These are phyloP conservation scores for Isotomurus palustris DNA, from an alignment of 2,888 invertebrate genomes.

Conservation along the genomic window DNA sequence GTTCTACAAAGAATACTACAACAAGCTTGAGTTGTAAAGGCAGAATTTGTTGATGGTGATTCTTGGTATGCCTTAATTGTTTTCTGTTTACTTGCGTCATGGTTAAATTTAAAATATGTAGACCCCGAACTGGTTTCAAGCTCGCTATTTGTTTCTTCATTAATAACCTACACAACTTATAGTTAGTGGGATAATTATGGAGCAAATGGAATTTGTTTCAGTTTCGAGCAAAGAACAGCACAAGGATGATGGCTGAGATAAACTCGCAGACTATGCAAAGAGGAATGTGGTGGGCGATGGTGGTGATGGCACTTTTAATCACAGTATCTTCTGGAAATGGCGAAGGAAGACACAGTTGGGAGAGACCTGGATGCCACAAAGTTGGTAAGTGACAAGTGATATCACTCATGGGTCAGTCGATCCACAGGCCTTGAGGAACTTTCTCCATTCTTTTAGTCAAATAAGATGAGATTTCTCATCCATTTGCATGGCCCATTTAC, in stretches of 20 bases:
- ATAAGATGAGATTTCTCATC: neutral
- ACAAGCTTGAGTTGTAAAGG: too few relatives aligned
- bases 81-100: too few relatives aligned
- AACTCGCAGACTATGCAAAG: conserved; percentile 5
- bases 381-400: conserved; percentile 58
- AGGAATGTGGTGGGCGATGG: conserved; percentile 8
- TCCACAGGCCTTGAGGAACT: neutral
- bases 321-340: conserved; percentile 8
- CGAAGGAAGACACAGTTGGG: conserved; percentile 56
- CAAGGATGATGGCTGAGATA: neutral
- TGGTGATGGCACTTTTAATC: conserved; percentile 4
- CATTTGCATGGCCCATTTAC: neutral
- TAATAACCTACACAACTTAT: too few relatives aligned
- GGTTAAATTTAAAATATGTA: too few relatives aligned
- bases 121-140: too few relatives aligned
- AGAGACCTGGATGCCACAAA: conserved; percentile 73
- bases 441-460: neutral
- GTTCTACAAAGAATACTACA: too few relatives aligned
- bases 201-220: too few relatives aligned
- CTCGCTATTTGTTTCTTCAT: too few relatives aligned
- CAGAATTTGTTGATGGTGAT: too few relatives aligned
- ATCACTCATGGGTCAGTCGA: neutral
- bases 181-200: too few relatives aligned
- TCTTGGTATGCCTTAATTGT: too few relatives aligned
- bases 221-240: neutral